Percentiles rank a stretch among this genome's conserved stretches.
phyloP scores from a whole-genome alignment of 2,113 vertebrate genomes.

The Menura novaehollandiae region DNA sequence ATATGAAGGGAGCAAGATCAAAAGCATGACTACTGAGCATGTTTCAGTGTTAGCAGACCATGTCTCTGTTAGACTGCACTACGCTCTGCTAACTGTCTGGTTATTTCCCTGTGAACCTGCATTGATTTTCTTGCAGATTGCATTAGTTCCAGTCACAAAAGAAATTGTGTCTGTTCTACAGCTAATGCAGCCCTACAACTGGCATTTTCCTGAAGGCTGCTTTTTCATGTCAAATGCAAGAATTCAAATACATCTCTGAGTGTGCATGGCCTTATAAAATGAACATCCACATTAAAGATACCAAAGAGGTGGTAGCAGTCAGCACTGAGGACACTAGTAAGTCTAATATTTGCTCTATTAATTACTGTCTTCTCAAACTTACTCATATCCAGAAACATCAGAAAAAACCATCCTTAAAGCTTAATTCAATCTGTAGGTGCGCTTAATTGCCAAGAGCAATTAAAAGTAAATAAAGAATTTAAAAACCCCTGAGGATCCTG shows the following conservation, averaged over 20 bases:
- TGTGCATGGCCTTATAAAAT: neutral
- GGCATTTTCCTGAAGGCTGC: neutral
- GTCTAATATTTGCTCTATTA: neutral
- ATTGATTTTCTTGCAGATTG: constrained; percentile 67
- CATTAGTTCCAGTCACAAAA: constrained; percentile 60
- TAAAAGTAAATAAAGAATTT: neutral
- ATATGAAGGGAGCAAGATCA: neutral
- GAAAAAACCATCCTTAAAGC: neutral
- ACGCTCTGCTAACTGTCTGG: neutral
- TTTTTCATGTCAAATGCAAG: neutral
- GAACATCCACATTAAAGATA: neutral
- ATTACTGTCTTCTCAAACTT: neutral
- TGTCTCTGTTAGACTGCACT: neutral
- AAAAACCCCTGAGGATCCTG: neutral
- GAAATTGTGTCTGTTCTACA: constrained; percentile 23
- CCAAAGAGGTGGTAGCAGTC: neutral
- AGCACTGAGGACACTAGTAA: neutral
- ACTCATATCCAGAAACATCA: neutral
- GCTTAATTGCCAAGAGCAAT: neutral
- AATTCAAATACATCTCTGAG: neutral
- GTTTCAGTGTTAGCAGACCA: constrained; percentile 41
- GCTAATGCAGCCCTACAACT: constrained; percentile 41
- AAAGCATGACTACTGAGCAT: neutral
- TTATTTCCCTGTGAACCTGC: constrained; percentile 43
- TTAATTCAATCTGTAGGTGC: neutral